phyloP scores from a whole-genome alignment of 2,888 invertebrate species.

The Cremastobaeus sp. region DNA sequence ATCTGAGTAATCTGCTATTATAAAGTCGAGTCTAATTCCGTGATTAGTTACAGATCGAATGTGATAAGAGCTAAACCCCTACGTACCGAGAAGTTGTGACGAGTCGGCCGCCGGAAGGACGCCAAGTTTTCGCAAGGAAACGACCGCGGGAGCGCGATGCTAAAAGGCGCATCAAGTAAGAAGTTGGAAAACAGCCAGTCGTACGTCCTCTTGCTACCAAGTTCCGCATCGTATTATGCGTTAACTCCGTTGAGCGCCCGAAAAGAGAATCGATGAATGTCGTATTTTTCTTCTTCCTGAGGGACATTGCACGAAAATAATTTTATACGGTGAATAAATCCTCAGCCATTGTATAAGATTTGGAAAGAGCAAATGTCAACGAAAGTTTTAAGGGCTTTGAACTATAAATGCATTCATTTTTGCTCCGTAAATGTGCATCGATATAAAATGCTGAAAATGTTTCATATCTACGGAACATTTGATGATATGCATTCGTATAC shows the following conservation, averaged over 20 bases:
- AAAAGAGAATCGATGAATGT: conserved; percentile 59
- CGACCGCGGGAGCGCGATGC: conserved; percentile 53
- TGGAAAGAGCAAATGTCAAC: conserved; percentile 44
- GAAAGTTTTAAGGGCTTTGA: conserved; percentile 22
- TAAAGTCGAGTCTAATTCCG: conserved; percentile 43
- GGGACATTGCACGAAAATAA: conserved; percentile 52
- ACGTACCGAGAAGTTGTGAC: conserved; percentile 27
- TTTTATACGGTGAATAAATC: conserved; percentile 49
- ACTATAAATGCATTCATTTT: no score
- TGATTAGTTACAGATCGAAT: conserved; percentile 26
- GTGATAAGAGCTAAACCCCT: conserved; percentile 20
- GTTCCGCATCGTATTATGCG: conserved; percentile 64
- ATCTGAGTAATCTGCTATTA: conserved; percentile 16
- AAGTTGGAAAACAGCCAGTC: conserved; percentile 61
- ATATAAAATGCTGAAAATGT: no score
- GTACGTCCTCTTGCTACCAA: conserved; percentile 55
- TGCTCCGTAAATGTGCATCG: no score
- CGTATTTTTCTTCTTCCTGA: conserved; percentile 56
- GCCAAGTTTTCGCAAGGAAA: conserved; percentile 55
- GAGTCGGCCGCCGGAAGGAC: conserved; percentile 41
- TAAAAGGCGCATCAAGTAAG: conserved; percentile 59
- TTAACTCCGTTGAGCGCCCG: conserved; percentile 53
- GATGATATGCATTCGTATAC: no score
- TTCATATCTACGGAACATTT: no score
- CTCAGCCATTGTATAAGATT: conserved; percentile 51